These are phyloP conservation scores for Corticium candelabrum DNA, from an alignment of 37 sponge, comb jelly and placozoan species.

Conservation along the genomic window DNA sequence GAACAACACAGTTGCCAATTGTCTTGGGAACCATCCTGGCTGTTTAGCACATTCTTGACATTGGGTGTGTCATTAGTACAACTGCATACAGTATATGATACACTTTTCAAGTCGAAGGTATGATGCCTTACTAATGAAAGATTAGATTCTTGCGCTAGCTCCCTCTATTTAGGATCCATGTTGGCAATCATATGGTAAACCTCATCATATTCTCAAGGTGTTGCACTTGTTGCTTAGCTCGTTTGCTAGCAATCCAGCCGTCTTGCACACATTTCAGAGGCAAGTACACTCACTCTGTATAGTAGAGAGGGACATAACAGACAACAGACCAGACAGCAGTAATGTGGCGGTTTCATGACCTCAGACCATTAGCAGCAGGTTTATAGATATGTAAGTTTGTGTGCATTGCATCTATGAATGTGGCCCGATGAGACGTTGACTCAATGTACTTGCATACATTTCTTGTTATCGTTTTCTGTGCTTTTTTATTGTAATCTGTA, in stretches of 20 bases:
- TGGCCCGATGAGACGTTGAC: too few species aligned
- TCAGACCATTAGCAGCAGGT: too few species aligned
- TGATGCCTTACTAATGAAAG: not conserved
- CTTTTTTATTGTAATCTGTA: too few species aligned
- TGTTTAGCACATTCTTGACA: conserved; percentile 25
- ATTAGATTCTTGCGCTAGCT: not conserved
- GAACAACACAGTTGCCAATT: conserved; percentile 53
- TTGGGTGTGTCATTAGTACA: conserved; percentile 43
- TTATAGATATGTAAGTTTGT: too few species aligned
- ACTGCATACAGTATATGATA: conserved; percentile 52
- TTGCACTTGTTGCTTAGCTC: conserved; percentile 27
- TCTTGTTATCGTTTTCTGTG: too few species aligned
- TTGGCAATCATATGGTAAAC: conserved; percentile 24
- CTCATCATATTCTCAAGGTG: conserved; percentile 33
- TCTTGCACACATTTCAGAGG: conserved; percentile 33
- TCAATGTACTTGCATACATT: too few species aligned
- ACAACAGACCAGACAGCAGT: too few species aligned
- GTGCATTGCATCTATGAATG: too few species aligned
- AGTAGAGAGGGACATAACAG: too few species aligned
- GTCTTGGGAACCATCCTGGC: conserved; percentile 33
- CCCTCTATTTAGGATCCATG: conserved; percentile 27
- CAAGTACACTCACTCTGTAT: too few species aligned
- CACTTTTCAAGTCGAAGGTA: conserved; percentile 64
- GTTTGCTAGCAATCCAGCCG: conserved; percentile 10
- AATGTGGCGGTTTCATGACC: too few species aligned